phyloP scores from a whole-genome alignment of 2,797 vertebrate genomes.

The Galaxias olidus region DNA sequence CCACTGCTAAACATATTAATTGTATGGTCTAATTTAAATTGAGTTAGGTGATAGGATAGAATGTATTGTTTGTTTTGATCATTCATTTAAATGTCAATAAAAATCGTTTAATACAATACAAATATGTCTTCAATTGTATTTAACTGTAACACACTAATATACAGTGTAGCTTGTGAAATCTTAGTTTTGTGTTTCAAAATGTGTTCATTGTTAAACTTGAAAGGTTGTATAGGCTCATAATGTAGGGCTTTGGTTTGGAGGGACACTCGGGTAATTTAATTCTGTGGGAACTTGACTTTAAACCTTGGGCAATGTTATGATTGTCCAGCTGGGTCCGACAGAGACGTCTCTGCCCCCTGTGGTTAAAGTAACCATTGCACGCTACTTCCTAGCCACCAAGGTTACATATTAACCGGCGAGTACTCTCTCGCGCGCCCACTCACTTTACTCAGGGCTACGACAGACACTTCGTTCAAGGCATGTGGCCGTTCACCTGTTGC shows the following conservation, averaged over 20 bases:
- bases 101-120: no score
- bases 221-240: background rate
- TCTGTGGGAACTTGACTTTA: slow-evolving; percentile 15
- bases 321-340: slow-evolving; percentile 38
- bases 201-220: slow-evolving; percentile 46
- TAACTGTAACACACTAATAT: no score
- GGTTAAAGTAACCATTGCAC: slow-evolving; percentile 54
- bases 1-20: slow-evolving; percentile 20
- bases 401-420: slow-evolving; percentile 72
- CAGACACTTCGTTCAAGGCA: slow-evolving; percentile 57
- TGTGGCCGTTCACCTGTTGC: slow-evolving; percentile 61
- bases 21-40: slow-evolving; percentile 43
- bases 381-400: slow-evolving; percentile 46
- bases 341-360: slow-evolving; percentile 57
- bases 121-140: no score
- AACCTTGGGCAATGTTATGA: slow-evolving; percentile 48
- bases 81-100: no score
- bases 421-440: slow-evolving; percentile 35
- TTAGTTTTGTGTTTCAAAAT: background rate
- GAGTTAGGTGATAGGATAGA: slow-evolving; percentile 6
- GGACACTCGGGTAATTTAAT: background rate
- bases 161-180: no score
- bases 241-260: background rate
- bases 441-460: slow-evolving; percentile 36
- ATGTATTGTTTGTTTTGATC: background rate